A percentile compares a stretch with the other conserved stretches of the same genome.
Conservation (phyloP, 64 coral and sea anemone genomes). For the Stylophora pistillata region DNA sequence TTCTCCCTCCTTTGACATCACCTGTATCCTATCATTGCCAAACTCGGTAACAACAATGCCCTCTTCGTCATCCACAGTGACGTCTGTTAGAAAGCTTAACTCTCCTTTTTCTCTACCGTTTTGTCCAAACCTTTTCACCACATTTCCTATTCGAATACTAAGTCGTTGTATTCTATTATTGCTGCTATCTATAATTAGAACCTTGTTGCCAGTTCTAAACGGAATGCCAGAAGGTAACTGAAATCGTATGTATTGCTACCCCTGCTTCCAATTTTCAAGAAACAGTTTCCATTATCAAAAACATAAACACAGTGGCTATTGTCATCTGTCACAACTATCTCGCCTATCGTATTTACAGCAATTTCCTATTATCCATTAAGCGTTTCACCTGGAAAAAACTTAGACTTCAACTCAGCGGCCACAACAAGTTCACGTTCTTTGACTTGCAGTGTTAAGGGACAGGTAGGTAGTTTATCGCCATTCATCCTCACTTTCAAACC, state of each 20-base stretch:
- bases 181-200: too few relatives aligned
- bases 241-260: background rate
- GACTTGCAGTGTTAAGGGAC: background rate
- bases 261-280: background rate
- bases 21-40: background rate
- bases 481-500: background rate
- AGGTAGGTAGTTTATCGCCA: background rate
- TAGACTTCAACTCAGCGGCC: background rate
- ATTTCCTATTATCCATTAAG: background rate
- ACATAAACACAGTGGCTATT: background rate
- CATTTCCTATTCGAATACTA: too few relatives aligned
- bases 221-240: too few relatives aligned
- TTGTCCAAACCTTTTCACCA: too few relatives aligned
- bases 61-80: conserved; percentile 29
- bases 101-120: conserved; percentile 4
- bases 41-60: conserved; percentile 22
- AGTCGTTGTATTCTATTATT: too few relatives aligned
- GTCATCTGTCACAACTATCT: background rate
- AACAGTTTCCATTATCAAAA: conserved; percentile 3
- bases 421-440: background rate
- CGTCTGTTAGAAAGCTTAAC: background rate
- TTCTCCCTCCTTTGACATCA: conserved; percentile 2
- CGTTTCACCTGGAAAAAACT: background rate
- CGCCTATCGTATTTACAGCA: background rate
- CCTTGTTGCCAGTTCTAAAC: too few relatives aligned